Conservation (phyloP, 2,888 invertebrate species). For the Bedellia somnulentella region DNA sequence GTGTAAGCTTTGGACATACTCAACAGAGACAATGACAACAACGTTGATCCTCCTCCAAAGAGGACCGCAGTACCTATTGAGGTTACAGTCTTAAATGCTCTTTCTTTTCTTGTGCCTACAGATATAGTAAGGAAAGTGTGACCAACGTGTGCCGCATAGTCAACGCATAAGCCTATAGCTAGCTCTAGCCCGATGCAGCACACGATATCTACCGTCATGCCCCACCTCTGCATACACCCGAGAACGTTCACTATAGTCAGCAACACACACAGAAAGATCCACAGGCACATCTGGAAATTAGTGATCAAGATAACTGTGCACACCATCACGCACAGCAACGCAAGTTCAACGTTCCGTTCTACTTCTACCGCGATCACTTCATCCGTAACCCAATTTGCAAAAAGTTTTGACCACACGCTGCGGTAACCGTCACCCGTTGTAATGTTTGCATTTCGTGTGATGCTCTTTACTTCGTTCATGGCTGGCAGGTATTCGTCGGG, state of each 20-base stretch:
- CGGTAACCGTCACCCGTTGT: conserved; percentile 64
- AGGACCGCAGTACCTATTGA: conserved; percentile 77
- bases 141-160: conserved; percentile 81
- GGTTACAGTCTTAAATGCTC: conserved; percentile 66
- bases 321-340: conserved; percentile 77
- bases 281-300: conserved; percentile 74
- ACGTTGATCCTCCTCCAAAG: conserved; percentile 76
- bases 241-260: conserved; percentile 74
- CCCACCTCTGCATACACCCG: conserved; percentile 81
- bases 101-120: conserved; percentile 51
- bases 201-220: conserved; percentile 78
- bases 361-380: conserved; percentile 77
- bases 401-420: conserved; percentile 72
- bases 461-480: conserved; percentile 65
- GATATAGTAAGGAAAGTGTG: conserved; percentile 74
- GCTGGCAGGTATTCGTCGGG: conserved; percentile 72
- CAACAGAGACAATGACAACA: conserved; percentile 71
- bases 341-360: conserved; percentile 73
- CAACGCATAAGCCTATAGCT: conserved; percentile 80
- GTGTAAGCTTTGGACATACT: conserved; percentile 74
- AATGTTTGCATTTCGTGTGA: conserved; percentile 61
- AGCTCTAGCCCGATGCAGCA: conserved; percentile 80
- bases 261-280: conserved; percentile 76
- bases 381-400: conserved; percentile 77
- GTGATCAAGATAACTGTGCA: conserved; percentile 76